Conservation (phyloP, 2,797 vertebrate genomes). For the Melanotaenia boesemani region DNA sequence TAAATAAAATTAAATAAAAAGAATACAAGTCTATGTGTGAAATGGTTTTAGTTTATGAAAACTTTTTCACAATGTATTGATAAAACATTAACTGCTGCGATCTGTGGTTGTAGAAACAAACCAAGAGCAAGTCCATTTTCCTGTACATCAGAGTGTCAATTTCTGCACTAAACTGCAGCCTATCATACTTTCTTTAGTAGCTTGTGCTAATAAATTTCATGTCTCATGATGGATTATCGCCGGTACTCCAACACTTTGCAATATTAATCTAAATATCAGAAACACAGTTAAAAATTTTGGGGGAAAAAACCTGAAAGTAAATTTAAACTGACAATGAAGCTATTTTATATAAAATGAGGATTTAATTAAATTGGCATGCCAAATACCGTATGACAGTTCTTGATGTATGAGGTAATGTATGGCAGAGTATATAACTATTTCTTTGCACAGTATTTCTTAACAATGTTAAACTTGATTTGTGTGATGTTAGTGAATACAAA, state of each 20-base stretch:
- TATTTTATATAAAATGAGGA: not conserved
- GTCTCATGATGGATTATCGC: not conserved
- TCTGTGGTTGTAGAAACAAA: not conserved
- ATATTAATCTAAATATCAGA: not conserved
- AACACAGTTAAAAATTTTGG: not conserved
- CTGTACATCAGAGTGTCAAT: not conserved
- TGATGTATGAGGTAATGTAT: not conserved
- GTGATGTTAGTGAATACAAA: not conserved
- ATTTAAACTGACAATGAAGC: not conserved
- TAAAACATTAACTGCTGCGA: not conserved
- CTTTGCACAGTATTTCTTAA: not conserved
- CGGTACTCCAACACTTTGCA: not conserved
- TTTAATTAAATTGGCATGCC: not conserved
- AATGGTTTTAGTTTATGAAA: not conserved
- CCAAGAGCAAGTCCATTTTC: not conserved
- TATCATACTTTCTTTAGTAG: not conserved
- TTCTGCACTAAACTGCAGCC: not conserved
- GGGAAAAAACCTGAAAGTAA: not conserved
- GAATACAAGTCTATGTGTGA: not conserved
- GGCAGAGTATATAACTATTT: not conserved
- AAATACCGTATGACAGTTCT: too few species aligned
- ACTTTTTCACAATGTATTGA: not conserved
- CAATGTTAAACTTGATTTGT: slow-evolving; percentile 16
- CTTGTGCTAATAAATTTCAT: not conserved
- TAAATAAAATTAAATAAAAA: not conserved